These are phyloP conservation scores for Drosophila acutilabella DNA, from an alignment of 2,888 invertebrate species.

Conservation along the genomic window DNA sequence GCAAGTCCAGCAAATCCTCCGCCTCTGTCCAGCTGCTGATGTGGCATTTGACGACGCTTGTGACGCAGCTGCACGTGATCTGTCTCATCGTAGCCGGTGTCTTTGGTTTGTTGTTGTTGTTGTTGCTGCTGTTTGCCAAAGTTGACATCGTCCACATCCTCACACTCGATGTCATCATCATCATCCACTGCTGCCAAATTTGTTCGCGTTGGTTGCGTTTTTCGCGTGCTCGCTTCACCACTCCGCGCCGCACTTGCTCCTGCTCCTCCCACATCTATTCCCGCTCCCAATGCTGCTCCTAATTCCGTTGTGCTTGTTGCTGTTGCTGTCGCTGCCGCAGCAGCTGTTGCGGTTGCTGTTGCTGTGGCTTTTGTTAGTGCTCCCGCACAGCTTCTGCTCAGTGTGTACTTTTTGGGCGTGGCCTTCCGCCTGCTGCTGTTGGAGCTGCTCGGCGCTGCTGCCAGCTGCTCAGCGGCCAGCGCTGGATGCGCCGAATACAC, in stretches of 20 bases:
- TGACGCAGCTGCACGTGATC: conserved; percentile 81
- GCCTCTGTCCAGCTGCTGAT: conserved; percentile 62
- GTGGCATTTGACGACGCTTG: conserved; percentile 68
- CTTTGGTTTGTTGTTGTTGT: conserved; percentile 55
- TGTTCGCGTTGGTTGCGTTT: conserved; percentile 65
- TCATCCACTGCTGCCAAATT: conserved; percentile 71
- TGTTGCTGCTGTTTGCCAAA: conserved; percentile 55
- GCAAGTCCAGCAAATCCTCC: conserved; percentile 34
- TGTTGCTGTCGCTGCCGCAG: conserved; percentile 25
- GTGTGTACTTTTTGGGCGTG: conserved; percentile 69
- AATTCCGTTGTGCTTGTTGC: conserved; percentile 19
- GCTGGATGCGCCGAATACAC: conserved; percentile 84
- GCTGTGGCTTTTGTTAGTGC: conserved; percentile 16
- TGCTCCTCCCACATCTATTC: background rate
- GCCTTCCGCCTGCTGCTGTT: conserved; percentile 66
- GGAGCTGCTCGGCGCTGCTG: conserved; percentile 66
- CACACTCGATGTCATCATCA: conserved; percentile 70
- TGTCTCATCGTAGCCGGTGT: conserved; percentile 72
- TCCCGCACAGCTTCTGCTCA: conserved; percentile 65
- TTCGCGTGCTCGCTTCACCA: conserved; percentile 40
- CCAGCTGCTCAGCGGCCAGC: conserved; percentile 81
- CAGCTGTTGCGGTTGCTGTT: conserved; percentile 6
- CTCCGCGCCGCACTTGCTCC: conserved; percentile 4
- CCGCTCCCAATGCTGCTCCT: conserved; percentile 7
- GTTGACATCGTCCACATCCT: conserved; percentile 68